A percentile compares a stretch with the other conserved stretches of the same genome.
phyloP scores from a whole-genome alignment of 2,888 invertebrate genomes.

The Acleris sparsana region DNA sequence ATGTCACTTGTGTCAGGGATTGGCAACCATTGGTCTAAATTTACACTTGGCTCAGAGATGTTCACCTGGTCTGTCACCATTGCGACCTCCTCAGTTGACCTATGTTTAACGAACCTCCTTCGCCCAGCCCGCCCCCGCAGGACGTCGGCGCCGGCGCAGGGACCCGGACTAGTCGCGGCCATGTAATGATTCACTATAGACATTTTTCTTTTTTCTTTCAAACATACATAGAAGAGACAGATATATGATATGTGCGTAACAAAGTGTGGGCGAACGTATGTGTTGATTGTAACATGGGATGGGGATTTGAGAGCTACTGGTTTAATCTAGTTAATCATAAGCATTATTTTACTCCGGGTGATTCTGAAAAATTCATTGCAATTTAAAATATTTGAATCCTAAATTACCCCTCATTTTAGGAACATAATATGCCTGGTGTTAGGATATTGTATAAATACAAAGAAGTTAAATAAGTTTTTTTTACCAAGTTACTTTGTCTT shows the following conservation, averaged over 20 bases:
- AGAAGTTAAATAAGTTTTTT: too few species aligned
- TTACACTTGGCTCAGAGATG: too few species aligned
- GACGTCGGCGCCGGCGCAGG: slow-evolving; percentile 59
- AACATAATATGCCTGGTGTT: too few species aligned
- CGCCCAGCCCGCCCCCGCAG: slow-evolving; percentile 59
- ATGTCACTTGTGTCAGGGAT: too few species aligned
- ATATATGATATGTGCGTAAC: slow-evolving; percentile 82
- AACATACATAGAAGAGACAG: slow-evolving; percentile 69
- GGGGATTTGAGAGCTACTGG: slow-evolving; percentile 28
- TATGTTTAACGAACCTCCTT: slow-evolving; percentile 56
- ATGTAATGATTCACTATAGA: slow-evolving; percentile 79
- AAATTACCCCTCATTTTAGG: too few species aligned
- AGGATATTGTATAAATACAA: too few species aligned
- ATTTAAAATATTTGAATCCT: too few species aligned
- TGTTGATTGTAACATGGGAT: slow-evolving; percentile 62
- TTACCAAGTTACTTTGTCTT: too few species aligned
- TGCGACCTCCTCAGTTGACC: slow-evolving; percentile 28
- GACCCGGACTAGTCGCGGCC: slow-evolving; percentile 63
- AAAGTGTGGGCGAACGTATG: slow-evolving; percentile 79
- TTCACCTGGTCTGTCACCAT: slow-evolving; percentile 5
- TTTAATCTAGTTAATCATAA: background rate
- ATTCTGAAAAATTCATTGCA: background rate
- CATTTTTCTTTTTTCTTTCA: slow-evolving; percentile 68
- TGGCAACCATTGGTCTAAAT: too few species aligned
- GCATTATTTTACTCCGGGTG: background rate